Evolutionary conservation across 1,140 invertebrate species (phyloP).

Genomic region (Tyrophagus putrescentiae): DNA sequence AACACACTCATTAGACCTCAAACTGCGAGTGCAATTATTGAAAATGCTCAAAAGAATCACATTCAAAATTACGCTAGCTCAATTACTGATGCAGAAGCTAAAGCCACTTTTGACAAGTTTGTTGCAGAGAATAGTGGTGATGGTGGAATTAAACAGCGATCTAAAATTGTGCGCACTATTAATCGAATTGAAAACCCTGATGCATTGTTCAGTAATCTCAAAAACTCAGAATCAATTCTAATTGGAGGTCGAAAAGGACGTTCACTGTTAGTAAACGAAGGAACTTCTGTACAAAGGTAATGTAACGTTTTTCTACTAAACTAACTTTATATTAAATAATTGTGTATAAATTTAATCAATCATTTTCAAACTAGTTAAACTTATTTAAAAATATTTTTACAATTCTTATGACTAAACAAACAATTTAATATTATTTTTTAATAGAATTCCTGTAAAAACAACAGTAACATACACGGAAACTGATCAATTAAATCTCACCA

Average conservation of each 20-base stretch:
- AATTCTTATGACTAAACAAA: too few relatives aligned
- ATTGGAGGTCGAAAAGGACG: slow-evolving; percentile 7
- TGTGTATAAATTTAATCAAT: too few relatives aligned
- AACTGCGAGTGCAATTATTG: neutral
- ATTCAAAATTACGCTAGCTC: neutral
- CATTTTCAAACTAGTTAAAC: too few relatives aligned
- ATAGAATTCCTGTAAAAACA: too few relatives aligned
- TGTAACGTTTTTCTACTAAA: too few relatives aligned
- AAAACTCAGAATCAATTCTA: neutral
- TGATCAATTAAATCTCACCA: too few relatives aligned
- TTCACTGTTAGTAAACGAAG: slow-evolving; percentile 1
- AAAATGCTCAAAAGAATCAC: neutral
- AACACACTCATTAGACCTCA: slow-evolving; percentile 4
- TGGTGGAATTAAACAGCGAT: neutral
- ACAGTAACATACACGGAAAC: too few relatives aligned
- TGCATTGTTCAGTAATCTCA: neutral
- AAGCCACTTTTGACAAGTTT: slow-evolving; percentile 4
- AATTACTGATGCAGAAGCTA: neutral
- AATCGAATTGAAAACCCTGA: slow-evolving; percentile 5
- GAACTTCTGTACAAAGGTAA: too few relatives aligned
- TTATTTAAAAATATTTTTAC: too few relatives aligned
- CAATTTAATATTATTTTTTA: too few relatives aligned
- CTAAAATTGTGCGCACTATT: slow-evolving; percentile 8
- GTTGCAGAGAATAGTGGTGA: neutral
- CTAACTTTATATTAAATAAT: too few relatives aligned